phyloP scores from a whole-genome alignment of 2,797 vertebrate species.

The Oophaga sylvatica region DNA sequence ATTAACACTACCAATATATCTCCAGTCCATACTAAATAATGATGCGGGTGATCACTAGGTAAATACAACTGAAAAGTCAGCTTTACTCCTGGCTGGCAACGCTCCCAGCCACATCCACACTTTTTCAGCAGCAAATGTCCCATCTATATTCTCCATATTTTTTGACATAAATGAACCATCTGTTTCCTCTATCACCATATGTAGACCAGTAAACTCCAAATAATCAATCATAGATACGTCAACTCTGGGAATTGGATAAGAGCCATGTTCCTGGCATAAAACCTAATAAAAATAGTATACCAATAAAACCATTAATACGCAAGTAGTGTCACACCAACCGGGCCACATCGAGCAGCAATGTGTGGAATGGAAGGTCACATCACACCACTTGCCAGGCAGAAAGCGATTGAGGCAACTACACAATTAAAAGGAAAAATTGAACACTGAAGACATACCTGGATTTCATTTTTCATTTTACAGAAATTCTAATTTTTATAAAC shows the following conservation, averaged over 20 bases:
- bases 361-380: background rate
- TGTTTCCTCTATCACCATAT: conserved; percentile 17
- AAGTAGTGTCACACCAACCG: background rate
- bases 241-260: background rate
- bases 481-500: no score
- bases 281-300: background rate
- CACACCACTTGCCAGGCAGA: background rate
- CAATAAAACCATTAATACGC: background rate
- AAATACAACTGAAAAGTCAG: background rate
- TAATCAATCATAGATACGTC: background rate
- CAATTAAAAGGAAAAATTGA: no score
- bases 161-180: conserved; percentile 19
- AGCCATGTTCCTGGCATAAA: background rate
- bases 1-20: no score
- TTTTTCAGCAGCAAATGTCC: background rate
- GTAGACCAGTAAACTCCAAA: background rate
- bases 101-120: conserved; percentile 15
- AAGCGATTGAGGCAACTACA: background rate
- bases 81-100: background rate
- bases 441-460: no score
- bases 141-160: conserved; percentile 19
- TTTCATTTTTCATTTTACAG: no score
- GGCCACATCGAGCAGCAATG: no score
- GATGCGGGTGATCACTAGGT: background rate
- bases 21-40: background rate